These are phyloP conservation scores for Pelobates fuscus DNA, from an alignment of 2,113 vertebrate genomes.

Conservation along the genomic window DNA sequence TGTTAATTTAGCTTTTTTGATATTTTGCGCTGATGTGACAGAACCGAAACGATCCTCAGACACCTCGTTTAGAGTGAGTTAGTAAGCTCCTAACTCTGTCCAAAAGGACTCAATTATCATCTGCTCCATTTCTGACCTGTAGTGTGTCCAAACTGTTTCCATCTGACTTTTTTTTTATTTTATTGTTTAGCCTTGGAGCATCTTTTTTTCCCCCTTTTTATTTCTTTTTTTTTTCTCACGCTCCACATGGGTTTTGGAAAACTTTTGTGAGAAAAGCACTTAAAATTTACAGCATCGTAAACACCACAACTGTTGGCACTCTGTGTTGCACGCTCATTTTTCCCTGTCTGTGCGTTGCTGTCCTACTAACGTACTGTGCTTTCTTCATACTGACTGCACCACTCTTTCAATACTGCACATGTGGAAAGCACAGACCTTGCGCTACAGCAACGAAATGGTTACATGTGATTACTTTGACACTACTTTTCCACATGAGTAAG, in stretches of 20 bases:
- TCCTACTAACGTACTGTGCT: conserved; percentile 2
- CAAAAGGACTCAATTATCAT: conserved; percentile 44
- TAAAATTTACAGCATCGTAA: conserved; percentile 48
- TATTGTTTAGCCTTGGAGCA: conserved; percentile 19
- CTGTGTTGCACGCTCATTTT: conserved; percentile 20
- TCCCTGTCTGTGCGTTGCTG: conserved; percentile 28
- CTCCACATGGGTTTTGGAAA: conserved; percentile 40
- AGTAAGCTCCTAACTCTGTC: conserved; percentile 25
- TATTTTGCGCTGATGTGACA: background rate
- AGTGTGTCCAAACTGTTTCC: conserved; percentile 38
- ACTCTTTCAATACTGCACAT: background rate
- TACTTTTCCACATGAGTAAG: conserved; percentile 11
- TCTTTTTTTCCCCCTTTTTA: too few relatives aligned
- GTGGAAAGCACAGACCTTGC: background rate
- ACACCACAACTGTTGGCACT: conserved; percentile 42
- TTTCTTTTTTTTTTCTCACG: too few relatives aligned
- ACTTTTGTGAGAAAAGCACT: conserved; percentile 47
- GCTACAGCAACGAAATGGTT: background rate
- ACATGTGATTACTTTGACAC: background rate
- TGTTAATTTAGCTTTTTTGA: too few relatives aligned
- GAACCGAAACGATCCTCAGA: background rate
- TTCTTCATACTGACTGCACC: background rate
- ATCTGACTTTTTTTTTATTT: conserved; percentile 34
- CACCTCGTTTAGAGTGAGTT: background rate
- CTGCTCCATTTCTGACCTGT: conserved; percentile 38